Base-by-base conservation (phyloP, 2,113 vertebrate species). In the Indicator indicator region DNA sequence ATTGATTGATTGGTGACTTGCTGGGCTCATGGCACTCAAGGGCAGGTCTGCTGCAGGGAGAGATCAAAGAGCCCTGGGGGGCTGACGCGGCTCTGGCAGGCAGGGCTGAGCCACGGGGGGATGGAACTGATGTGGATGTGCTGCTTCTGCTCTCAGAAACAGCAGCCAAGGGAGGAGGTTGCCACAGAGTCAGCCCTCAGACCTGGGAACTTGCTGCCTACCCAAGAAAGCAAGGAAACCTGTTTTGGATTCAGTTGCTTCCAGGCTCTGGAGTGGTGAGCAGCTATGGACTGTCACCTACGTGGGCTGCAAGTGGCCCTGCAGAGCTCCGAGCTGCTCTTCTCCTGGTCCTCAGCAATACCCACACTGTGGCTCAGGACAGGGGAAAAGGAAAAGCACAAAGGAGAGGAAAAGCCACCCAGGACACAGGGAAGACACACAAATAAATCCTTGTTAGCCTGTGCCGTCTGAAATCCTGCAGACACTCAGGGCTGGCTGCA, bases 11-110 rank as follows among this genome's bases (percentile, higher is more conserved):
- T 76, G 86, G 27, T 36, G 76, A 17, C 50, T 63, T 4, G 6
- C 62, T 42, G 60, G 18, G 58, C 54, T 88, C 15, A 11, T 2
- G 12, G 84, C 7, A 1, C 38, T 74, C 15, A 88, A 58, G 74
- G 56, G 50, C 54, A 59, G 59, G 12, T 62, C 26, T 84, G 59
- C 65, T 72, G 55, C 65, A 16, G 30, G 40, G 33, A 83, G 65
- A 52, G 40, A 76, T 76, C 68, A 87, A 81, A 80, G 87, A 1
- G 1, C 60, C 12, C 6, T 28, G 40, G 76, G 60, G 44, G 90
- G 58, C 84, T 63, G 40, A 11, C 1, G 1, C 1, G 2, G 44
- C 33, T 1, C 26, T 1, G 5, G 27, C 27, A 15, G 59, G 56
- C 48, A 46, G 27, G 65, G 21, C 65, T 38, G 32, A 73, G 86